A percentile compares a stretch with the other conserved stretches of the same genome.
Conservation (phyloP, 2,113 vertebrate genomes). For the Lutjanus erythropterus region DNA sequence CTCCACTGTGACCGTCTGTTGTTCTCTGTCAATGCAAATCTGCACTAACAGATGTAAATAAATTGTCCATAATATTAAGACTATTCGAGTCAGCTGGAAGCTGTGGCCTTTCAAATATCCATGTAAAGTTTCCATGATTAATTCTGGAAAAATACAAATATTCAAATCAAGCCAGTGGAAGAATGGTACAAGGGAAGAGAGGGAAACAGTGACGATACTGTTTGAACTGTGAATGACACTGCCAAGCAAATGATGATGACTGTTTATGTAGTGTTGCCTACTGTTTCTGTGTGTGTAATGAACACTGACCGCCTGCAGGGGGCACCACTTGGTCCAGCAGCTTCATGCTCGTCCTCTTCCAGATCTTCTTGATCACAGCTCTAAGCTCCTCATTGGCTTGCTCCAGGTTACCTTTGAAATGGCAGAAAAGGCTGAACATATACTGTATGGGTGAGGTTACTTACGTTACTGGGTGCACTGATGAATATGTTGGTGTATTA, state of each 20-base stretch:
- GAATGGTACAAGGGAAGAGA: neutral
- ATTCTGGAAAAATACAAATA: constrained; percentile 17
- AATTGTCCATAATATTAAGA: no score
- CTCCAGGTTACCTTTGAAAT: constrained; percentile 92
- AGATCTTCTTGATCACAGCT: constrained; percentile 98
- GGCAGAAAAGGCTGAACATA: neutral
- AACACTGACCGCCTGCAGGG: constrained; percentile 95
- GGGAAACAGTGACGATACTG: neutral
- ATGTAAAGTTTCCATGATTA: neutral
- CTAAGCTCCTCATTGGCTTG: constrained; percentile 98
- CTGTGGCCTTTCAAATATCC: neutral
- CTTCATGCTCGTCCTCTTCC: constrained; percentile 99
- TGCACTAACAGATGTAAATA: neutral
- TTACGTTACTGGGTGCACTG: neutral
- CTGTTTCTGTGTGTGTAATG: neutral
- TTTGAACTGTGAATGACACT: neutral
- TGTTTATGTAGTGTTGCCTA: neutral
- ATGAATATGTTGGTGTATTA: neutral
- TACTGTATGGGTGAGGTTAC: neutral
- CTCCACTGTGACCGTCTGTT: neutral
- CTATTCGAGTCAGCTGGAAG: no score
- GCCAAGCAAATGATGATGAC: neutral
- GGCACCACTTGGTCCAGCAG: constrained; percentile 98
- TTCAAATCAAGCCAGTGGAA: neutral
- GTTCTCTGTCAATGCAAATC: neutral